phyloP scores from a whole-genome alignment of 2,797 vertebrate species.

The Liasis olivaceus region DNA sequence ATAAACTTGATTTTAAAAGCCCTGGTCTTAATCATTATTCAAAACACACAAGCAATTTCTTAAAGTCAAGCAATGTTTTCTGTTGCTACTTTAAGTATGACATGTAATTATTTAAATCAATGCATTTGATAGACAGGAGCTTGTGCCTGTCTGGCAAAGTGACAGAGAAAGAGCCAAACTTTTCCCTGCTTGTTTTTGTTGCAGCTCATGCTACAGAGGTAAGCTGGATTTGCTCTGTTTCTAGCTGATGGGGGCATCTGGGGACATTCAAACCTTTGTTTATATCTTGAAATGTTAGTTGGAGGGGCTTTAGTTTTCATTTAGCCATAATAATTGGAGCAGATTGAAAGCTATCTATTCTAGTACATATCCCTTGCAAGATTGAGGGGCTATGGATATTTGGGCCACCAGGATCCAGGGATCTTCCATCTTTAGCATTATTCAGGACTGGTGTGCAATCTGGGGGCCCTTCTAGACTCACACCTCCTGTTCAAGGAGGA shows the following conservation, averaged over 20 bases:
- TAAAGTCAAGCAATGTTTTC: constrained; percentile 25
- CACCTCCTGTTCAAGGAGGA: too few species aligned
- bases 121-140: constrained; percentile 25
- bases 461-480: too few species aligned
- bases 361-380: background rate
- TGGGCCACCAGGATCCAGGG: background rate
- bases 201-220: background rate
- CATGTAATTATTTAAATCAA: constrained; percentile 40
- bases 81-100: constrained; percentile 30
- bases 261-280: background rate
- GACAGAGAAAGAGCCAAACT: background rate
- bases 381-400: background rate
- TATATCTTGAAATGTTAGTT: background rate
- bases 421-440: background rate
- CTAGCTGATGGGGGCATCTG: background rate
- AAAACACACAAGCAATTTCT: background rate
- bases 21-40: background rate
- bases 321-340: background rate
- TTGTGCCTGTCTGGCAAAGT: constrained; percentile 18
- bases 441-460: too few species aligned
- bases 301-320: background rate
- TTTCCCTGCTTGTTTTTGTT: background rate
- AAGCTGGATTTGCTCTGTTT: background rate
- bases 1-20: background rate
- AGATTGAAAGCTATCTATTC: background rate